Base-by-base conservation (phyloP, 2,797 vertebrate genomes). In the Cetoscarus ocellatus region DNA sequence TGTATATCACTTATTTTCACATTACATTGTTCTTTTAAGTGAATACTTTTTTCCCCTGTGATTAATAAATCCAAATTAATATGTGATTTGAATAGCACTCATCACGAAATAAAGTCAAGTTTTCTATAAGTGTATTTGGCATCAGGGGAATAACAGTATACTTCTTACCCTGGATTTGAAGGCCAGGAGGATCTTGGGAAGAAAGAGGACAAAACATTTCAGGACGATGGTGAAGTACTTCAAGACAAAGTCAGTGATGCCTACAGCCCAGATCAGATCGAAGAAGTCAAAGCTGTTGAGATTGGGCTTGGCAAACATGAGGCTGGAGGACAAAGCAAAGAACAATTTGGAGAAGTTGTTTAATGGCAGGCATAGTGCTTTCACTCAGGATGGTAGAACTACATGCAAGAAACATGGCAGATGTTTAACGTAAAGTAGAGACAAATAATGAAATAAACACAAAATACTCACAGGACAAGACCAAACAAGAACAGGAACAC, bases 191-290 rank as follows among this genome's bases (percentile, higher is more conserved):
- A 99, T 95, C 90, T 95, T 97, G 10, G 98, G 98, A 77, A 99
- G 91, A 67, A 96, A 96, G 59, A 98, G 95, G 0, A 99, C 6
- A 0, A 98, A 92, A 87, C 97, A 98, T 85, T 99, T 99, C 86
- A 98, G 80, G 15, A 94, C 93, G 0, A 99, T 97, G 81, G 98
- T 99, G 89, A 96, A 92, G 66, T 96, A 99, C 85, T 99, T 99
- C 10, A 99, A 95, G 18, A 99, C 94, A 34, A 99, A 99, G 91
- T 99, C 98, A 0, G 96, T 96, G 6, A 98, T 98, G 43, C 98
- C 98, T 82, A 99, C 97, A 0, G 95, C 96, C 98, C 97, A 99
- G 88, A 99, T 95, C 77, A 99, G 93, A 80, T 98, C 94, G 0
- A 99, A 99, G 93, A 99, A 98, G 88, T 99, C 97, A 81, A 97